Evolutionary conservation across 1,140 invertebrate species (phyloP), one percentile per base, ranked within the genome.

Genomic region (Apis laboriosa): DNA sequence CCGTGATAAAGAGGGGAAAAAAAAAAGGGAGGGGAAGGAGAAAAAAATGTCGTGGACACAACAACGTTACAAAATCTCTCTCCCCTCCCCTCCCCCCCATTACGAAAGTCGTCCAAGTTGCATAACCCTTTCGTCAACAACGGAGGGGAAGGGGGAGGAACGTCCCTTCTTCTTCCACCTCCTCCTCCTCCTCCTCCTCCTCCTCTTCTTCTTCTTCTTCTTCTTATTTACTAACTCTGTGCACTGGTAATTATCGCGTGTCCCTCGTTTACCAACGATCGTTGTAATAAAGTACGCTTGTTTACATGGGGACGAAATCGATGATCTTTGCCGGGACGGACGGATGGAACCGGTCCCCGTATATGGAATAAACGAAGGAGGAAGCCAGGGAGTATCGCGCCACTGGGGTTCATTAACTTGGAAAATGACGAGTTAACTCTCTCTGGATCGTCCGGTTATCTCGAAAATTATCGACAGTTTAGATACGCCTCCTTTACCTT

Each of bases 61-160:
- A 84, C 82, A 80, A 83, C 70, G 77, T 91, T 90, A 91, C 86
- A 88, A 90, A 91, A 91, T 88, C n/a, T 43, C 34, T 3, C 34
- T 21, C n/a, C 34, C 4, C 34, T 34, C 34, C 4, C 4, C n/a
- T n/a, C 0, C 34, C 5, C 34, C 9, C 21, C 66, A 67, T 88
- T 88, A 88, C 75, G 86, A 88, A 87, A 88, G 66, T 58, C 60
- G 34, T 7, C 34, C 34, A 43, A 43, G 34, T 88, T 87, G 78
- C 86, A 83, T 84, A 87, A 88, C 58, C 43, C 24, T 8, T n/a
- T 55, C 49, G 13, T 21, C 21, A n/a, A 43, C 9, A 43, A 43
- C 34, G 34, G 34, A 34, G 34, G 34, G 34, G 34, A 15, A 43
- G 8, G 12, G 21, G 15, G 58, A 21, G 56, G 17, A 9, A 28